Percentiles rank a stretch among this genome's conserved stretches.
Evolutionary conservation across 2,888 invertebrate species (phyloP).

Genomic region (Drosophila setosimentum): DNA sequence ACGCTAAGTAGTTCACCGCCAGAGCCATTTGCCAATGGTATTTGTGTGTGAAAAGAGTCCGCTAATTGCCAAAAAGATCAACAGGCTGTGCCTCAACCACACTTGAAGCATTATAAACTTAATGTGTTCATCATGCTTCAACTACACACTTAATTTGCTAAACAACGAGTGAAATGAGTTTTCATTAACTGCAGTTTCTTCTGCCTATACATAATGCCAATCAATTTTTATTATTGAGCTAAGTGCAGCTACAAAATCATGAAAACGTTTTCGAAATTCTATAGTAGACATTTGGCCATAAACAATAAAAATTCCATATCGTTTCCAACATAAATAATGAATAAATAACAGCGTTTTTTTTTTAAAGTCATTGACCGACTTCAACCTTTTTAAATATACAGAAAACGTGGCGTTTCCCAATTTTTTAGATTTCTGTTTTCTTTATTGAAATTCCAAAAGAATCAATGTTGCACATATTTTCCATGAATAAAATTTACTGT

Average conservation of each 20-base stretch:
- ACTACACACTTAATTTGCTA: slow-evolving; percentile 14
- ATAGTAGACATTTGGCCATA: background rate
- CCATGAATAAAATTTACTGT: background rate
- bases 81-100: background rate
- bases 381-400: background rate
- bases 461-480: background rate
- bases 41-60: slow-evolving; percentile 19
- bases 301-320: background rate
- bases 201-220: background rate
- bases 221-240: background rate
- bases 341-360: background rate
- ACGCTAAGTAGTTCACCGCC: slow-evolving; percentile 3
- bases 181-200: background rate
- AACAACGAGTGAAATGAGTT: background rate
- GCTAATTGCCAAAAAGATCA: slow-evolving; percentile 26
- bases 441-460: background rate
- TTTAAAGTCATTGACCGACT: background rate
- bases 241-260: background rate
- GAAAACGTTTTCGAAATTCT: background rate
- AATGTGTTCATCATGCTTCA: slow-evolving; percentile 7
- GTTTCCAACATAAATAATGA: background rate
- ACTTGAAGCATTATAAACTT: background rate
- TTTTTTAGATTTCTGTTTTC: too few relatives aligned
- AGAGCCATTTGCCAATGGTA: slow-evolving; percentile 1
- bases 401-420: background rate